Evolutionary conservation across 1,140 invertebrate species (phyloP).

Genomic region (Parapsyche elsis): DNA sequence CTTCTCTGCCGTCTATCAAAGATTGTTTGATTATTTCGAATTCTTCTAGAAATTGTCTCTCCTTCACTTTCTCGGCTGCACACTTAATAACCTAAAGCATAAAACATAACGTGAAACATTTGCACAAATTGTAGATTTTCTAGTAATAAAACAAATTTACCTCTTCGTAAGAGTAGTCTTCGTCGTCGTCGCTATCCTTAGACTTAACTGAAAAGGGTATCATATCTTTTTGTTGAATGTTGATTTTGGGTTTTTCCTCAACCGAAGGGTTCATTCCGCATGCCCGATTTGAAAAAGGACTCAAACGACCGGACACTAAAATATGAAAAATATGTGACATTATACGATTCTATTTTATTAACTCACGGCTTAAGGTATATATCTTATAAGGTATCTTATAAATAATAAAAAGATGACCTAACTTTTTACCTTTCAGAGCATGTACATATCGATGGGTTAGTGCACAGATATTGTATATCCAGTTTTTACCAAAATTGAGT

Average conservation of each 20-base stretch:
- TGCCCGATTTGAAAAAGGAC: slow-evolving; percentile 45
- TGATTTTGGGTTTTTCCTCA: slow-evolving; percentile 1
- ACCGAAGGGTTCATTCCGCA: slow-evolving; percentile 40
- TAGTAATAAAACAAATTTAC: slow-evolving; percentile 32
- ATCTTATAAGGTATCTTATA: too few relatives aligned
- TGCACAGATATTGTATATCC: too few relatives aligned
- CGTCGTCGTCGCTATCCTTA: slow-evolving; percentile 53
- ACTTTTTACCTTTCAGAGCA: too few relatives aligned
- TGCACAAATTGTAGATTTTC: background rate
- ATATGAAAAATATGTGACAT: background rate
- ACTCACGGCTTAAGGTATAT: too few relatives aligned
- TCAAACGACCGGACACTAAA: background rate
- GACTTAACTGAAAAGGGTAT: slow-evolving; percentile 2
- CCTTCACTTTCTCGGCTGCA: slow-evolving; percentile 52
- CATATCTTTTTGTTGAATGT: background rate
- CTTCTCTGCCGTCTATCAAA: slow-evolving; percentile 37
- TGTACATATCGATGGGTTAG: too few relatives aligned
- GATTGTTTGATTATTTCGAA: slow-evolving; percentile 48
- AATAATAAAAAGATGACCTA: too few relatives aligned
- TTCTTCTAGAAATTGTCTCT: slow-evolving; percentile 51
- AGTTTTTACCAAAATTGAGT: too few relatives aligned
- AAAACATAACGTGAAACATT: background rate
- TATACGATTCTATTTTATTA: too few relatives aligned
- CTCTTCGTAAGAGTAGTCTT: slow-evolving; percentile 55
- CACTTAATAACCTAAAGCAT: slow-evolving; percentile 51